phyloP scores from a whole-genome alignment of 2,113 vertebrate genomes.

The Myiopsitta monachus region DNA sequence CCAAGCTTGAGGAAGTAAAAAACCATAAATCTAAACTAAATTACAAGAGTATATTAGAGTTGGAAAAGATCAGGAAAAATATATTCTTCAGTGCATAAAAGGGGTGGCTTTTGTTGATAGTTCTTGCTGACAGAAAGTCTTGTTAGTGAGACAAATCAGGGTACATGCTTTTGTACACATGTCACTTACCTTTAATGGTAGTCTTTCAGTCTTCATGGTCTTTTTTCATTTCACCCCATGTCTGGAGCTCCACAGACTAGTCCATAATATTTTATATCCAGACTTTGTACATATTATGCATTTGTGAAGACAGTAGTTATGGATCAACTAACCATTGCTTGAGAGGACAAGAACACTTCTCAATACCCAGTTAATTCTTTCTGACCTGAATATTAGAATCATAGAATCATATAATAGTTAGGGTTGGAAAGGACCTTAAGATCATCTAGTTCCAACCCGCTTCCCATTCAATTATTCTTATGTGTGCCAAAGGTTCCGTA shows the following conservation, averaged over 20 bases:
- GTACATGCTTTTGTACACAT: not conserved
- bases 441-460: too few species aligned
- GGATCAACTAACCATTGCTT: not conserved
- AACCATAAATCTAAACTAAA: not conserved
- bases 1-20: not conserved
- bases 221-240: not conserved
- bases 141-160: not conserved
- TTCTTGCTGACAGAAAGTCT: not conserved
- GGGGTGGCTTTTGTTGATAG: not conserved
- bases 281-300: not conserved
- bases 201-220: not conserved
- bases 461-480: not conserved
- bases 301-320: not conserved
- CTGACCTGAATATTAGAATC: not conserved
- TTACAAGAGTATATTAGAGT: not conserved
- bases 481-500: not conserved
- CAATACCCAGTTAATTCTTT: not conserved
- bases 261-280: not conserved
- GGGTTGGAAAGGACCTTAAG: too few species aligned
- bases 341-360: not conserved
- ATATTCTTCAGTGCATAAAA: not conserved
- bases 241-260: not conserved
- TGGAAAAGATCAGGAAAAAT: not conserved
- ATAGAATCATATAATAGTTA: too few species aligned
- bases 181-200: not conserved